Evolutionary conservation across 2,113 vertebrate species (phyloP).

Genomic region (Pantherophis guttatus): DNA sequence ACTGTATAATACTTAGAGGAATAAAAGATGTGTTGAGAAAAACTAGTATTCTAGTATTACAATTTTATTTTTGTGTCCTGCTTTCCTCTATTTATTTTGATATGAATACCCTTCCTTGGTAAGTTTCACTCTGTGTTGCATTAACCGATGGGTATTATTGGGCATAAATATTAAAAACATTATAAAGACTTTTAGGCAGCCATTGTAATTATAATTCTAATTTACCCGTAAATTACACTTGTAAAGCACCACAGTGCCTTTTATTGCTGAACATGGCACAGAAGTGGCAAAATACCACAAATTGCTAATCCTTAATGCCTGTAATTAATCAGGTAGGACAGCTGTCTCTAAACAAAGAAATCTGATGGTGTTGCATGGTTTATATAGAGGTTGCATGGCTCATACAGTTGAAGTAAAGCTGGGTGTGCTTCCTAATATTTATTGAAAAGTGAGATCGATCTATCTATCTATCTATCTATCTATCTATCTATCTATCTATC

Average conservation of each 20-base stretch:
- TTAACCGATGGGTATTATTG: constrained; percentile 68
- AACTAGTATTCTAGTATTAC: constrained; percentile 50
- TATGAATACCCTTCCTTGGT: constrained; percentile 61
- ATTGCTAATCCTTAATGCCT: constrained; percentile 39
- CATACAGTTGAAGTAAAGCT: constrained; percentile 34
- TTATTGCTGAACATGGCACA: constrained; percentile 51
- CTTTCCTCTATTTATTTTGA: constrained; percentile 60
- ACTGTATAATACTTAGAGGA: background rate
- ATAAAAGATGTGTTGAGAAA: background rate
- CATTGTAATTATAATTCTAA: constrained; percentile 68
- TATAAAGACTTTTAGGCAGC: constrained; percentile 60
- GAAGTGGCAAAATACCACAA: constrained; percentile 45
- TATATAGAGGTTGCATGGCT: constrained; percentile 30
- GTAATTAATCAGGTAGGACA: constrained; percentile 48
- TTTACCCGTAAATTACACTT: constrained; percentile 64
- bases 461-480: no score
- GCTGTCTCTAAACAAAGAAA: constrained; percentile 19
- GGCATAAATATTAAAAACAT: constrained; percentile 68
- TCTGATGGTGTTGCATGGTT: background rate
- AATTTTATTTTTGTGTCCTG: constrained; percentile 67
- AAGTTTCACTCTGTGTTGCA: constrained; percentile 64
- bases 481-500: no score
- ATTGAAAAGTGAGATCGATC: constrained; percentile 15
- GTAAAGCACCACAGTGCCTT: constrained; percentile 35
- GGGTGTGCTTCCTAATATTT: constrained; percentile 31